phyloP scores from a whole-genome alignment of 2,797 vertebrate species.

The Malurus leucopterus region DNA sequence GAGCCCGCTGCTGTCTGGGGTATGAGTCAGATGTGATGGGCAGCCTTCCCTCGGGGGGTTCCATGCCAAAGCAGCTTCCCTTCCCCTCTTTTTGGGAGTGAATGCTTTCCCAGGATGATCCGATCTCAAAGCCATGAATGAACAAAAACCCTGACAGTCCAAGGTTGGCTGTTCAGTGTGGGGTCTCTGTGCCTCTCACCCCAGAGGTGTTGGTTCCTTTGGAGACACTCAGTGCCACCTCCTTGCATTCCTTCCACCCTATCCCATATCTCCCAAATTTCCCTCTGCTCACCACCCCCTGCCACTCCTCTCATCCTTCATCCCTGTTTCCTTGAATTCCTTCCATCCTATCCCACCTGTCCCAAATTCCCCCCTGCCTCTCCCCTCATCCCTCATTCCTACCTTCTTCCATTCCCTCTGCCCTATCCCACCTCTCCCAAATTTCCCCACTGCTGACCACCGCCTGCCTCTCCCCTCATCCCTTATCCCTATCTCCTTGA shows the following conservation, averaged over 20 bases:
- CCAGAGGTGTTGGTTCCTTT: neutral
- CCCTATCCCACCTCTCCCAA: neutral
- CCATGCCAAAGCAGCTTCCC: neutral
- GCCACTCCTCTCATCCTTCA: neutral
- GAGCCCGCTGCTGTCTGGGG: neutral
- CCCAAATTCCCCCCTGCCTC: accelerated
- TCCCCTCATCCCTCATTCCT: too few species aligned
- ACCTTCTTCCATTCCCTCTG: neutral
- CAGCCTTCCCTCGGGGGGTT: neutral
- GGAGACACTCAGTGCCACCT: accelerated
- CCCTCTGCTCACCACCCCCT: accelerated
- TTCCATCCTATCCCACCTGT: neutral
- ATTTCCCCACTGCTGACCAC: accelerated
- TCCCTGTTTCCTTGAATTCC: neutral
- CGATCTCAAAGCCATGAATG: too few species aligned
- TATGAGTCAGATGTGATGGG: neutral
- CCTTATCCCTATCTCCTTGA: too few species aligned
- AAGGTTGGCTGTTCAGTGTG: accelerated
- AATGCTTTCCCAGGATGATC: neutral
- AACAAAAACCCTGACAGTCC: neutral
- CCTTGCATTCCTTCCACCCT: neutral
- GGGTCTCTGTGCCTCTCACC: neutral
- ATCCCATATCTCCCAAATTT: neutral
- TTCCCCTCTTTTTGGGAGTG: neutral
- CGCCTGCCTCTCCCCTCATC: neutral